A percentile compares a stretch with the other conserved stretches of the same genome.
These are phyloP conservation scores for Lacerta agilis DNA, from an alignment of 2,797 vertebrate genomes.

Conservation along the genomic window DNA sequence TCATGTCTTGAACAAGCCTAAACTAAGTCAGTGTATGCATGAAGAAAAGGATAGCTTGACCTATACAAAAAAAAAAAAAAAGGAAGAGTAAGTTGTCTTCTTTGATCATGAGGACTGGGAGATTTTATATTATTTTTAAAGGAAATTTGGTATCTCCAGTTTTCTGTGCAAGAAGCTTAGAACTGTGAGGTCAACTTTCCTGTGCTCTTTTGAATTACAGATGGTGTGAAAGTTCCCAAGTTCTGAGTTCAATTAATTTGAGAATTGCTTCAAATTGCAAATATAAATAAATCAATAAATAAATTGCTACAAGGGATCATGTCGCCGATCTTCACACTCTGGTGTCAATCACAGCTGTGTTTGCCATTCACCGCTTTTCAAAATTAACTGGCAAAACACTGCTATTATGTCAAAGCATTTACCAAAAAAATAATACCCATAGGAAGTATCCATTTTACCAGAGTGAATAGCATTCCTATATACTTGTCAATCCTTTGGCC, in stretches of 20 bases:
- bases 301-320: constrained; percentile 3
- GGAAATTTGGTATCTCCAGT: background rate
- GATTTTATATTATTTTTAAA: background rate
- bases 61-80: background rate
- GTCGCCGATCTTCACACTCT: constrained; percentile 18
- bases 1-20: background rate
- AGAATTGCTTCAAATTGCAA: background rate
- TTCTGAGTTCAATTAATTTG: constrained; percentile 14
- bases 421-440: constrained; percentile 30
- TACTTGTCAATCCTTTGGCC: constrained; percentile 57
- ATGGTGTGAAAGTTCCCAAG: background rate
- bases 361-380: constrained; percentile 36
- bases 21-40: background rate
- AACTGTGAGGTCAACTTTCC: background rate
- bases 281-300: background rate
- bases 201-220: background rate
- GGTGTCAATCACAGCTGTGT: constrained; percentile 27
- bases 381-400: constrained; percentile 53
- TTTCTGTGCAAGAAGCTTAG: background rate
- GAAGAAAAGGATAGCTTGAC: background rate
- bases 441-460: constrained; percentile 63
- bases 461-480: constrained; percentile 51
- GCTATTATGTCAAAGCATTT: background rate
- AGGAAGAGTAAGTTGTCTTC: background rate
- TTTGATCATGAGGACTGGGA: background rate